A percentile compares a stretch with the other conserved stretches of the same genome.
These are phyloP conservation scores for Nothobranchius furzeri DNA, from an alignment of 2,113 vertebrate genomes.

Conservation along the genomic window DNA sequence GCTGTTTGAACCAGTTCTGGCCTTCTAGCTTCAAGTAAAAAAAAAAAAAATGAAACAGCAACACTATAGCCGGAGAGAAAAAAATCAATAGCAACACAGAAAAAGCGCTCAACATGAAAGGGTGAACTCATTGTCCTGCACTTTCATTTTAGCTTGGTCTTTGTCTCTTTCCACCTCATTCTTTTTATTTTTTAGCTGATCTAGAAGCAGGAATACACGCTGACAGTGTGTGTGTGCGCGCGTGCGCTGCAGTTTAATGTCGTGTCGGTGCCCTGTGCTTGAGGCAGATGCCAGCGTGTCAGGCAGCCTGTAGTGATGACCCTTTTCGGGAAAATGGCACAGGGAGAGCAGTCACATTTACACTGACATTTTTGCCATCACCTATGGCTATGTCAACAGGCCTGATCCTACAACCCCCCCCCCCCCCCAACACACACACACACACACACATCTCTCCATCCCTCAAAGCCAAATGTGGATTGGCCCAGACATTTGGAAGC, in stretches of 20 bases:
- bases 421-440: neutral
- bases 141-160: constrained; percentile 68
- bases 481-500: constrained; percentile 35
- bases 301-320: constrained; percentile 77
- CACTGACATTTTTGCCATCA: constrained; percentile 84
- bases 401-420: constrained; percentile 42
- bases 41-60: constrained; percentile 50
- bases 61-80: constrained; percentile 74
- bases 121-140: constrained; percentile 69
- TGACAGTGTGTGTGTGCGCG: constrained; percentile 21
- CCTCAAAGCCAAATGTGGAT: constrained; percentile 26
- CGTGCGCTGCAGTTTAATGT: constrained; percentile 74
- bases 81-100: constrained; percentile 80
- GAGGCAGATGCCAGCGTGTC: constrained; percentile 72
- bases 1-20: constrained; percentile 70
- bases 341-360: constrained; percentile 81
- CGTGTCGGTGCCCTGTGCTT: constrained; percentile 68
- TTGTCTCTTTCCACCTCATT: constrained; percentile 40
- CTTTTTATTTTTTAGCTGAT: constrained; percentile 50
- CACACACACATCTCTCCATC: neutral
- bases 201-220: constrained; percentile 64
- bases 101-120: constrained; percentile 78
- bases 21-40: constrained; percentile 69
- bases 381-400: constrained; percentile 81
- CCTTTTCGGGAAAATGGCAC: constrained; percentile 76